Evolutionary conservation across 2,888 invertebrate species (phyloP).

Genomic region (Colletes collaris): DNA sequence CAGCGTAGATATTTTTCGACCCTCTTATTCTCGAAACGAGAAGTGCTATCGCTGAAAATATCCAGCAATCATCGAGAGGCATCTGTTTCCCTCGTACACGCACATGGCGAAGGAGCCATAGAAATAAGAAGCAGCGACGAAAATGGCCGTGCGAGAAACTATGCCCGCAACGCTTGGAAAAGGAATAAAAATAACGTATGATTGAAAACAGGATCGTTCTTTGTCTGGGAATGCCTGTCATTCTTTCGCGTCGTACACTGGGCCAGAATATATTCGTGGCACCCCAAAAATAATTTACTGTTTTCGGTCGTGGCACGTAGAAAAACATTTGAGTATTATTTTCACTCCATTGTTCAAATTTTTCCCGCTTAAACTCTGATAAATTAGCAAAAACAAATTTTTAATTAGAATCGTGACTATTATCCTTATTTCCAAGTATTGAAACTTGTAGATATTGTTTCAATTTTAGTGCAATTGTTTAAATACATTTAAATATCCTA

Average conservation of each 20-base stretch:
- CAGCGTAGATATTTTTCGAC: constrained; percentile 9
- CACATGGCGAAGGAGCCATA: constrained; percentile 44
- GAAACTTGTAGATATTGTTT: too few species aligned
- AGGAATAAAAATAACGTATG: constrained; percentile 43
- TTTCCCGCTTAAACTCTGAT: too few species aligned
- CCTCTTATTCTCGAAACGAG: constrained; percentile 28
- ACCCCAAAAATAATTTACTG: too few species aligned
- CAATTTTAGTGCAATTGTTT: too few species aligned
- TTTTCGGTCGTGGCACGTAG: too few species aligned
- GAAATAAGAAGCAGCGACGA: constrained; percentile 39
- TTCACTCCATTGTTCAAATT: too few species aligned
- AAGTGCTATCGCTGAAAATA: constrained; percentile 58
- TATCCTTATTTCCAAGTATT: too few species aligned
- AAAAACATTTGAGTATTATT: too few species aligned
- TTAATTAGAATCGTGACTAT: too few species aligned
- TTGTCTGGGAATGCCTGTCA: constrained; percentile 29
- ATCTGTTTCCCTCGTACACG: constrained; percentile 56
- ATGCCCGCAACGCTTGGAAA: constrained; percentile 42
- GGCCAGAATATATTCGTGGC: too few species aligned
- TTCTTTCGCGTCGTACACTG: constrained; percentile 14
- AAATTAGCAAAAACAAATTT: too few species aligned
- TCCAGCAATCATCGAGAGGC: constrained; percentile 52
- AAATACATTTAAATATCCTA: too few species aligned
- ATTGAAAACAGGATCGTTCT: constrained; percentile 24
- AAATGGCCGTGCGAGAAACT: constrained; percentile 48